These are phyloP conservation scores for Acrocephalus scirpaceus DNA, from an alignment of 2,797 vertebrate species.

Conservation along the genomic window DNA sequence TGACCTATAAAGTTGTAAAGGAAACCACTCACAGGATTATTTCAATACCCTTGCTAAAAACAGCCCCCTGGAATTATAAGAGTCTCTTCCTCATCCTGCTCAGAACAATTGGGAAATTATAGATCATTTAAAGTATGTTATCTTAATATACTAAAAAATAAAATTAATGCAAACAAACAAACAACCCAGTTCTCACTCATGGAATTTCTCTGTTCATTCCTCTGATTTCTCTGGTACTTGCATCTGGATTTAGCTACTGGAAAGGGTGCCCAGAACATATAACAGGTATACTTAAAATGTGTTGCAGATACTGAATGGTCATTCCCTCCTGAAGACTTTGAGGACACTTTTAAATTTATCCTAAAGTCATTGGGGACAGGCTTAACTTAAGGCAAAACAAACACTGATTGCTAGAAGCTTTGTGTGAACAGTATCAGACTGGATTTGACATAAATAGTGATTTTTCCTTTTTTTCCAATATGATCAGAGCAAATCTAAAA, in stretches of 20 bases:
- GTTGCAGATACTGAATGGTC: background rate
- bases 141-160: background rate
- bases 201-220: background rate
- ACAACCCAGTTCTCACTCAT: background rate
- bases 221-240: background rate
- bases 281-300: background rate
- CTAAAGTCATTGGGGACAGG: background rate
- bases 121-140: background rate
- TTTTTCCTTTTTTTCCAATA: background rate
- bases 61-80: slow-evolving; percentile 1
- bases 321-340: background rate
- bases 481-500: background rate
- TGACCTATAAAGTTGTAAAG: slow-evolving; percentile 47
- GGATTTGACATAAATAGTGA: background rate
- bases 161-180: background rate
- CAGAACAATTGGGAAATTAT: slow-evolving; percentile 58
- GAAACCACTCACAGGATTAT: slow-evolving; percentile 42
- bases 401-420: background rate
- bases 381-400: background rate
- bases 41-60: slow-evolving; percentile 69
- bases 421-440: background rate
- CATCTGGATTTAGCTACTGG: background rate
- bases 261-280: background rate
- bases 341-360: background rate
- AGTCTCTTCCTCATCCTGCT: slow-evolving; percentile 63